These are phyloP conservation scores for Rhagophthalmus giganteus DNA, from an alignment of 2,888 invertebrate species.

Conservation along the genomic window DNA sequence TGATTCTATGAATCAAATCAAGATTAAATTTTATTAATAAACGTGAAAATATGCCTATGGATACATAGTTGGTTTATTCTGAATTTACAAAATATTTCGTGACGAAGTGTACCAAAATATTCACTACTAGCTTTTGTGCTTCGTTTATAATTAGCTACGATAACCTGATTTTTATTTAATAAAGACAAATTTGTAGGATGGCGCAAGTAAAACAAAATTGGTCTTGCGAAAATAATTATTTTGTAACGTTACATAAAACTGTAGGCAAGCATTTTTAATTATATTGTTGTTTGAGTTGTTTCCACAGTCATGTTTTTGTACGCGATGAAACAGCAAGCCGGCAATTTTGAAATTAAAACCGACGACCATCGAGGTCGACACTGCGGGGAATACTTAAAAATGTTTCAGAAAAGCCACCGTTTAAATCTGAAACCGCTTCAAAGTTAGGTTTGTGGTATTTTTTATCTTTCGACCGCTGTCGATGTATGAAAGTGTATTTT, in stretches of 20 bases:
- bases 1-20: no score
- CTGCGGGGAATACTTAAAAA: not conserved
- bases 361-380: not conserved
- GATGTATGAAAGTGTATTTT: conserved; percentile 31
- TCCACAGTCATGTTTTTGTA: not conserved
- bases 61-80: no score
- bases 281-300: not conserved
- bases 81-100: no score
- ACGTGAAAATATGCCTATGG: no score
- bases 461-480: conserved; percentile 28
- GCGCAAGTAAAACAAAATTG: no score
- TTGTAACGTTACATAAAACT: conserved; percentile 1
- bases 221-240: not conserved
- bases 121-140: no score
- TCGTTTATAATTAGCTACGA: no score
- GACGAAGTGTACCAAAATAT: no score
- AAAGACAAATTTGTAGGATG: no score
- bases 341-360: no score
- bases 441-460: conserved; percentile 28
- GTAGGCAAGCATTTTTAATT: not conserved
- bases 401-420: conserved; percentile 1
- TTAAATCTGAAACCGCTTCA: conserved; percentile 21
- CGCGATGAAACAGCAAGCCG: not conserved
- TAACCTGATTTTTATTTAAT: no score
- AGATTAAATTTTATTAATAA: no score